These are phyloP conservation scores for Xenopus laevis DNA, from an alignment of 2,113 vertebrate species.

Conservation along the genomic window DNA sequence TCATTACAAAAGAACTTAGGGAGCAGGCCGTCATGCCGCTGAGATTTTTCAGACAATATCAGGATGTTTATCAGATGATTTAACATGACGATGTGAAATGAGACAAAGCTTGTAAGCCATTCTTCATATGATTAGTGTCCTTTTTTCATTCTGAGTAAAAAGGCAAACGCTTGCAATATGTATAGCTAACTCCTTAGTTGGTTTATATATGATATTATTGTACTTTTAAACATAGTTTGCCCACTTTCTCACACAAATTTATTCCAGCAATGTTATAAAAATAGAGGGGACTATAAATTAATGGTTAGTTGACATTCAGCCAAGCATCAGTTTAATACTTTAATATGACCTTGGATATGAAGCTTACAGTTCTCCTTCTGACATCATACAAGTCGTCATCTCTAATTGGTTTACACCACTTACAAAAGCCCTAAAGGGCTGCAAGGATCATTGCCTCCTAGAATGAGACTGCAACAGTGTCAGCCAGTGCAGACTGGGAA, in stretches of 20 bases:
- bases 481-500: too few species aligned
- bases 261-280: too few species aligned
- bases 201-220: not conserved
- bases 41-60: constrained; percentile 23
- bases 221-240: not conserved
- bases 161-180: not conserved
- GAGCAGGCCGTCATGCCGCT: not conserved
- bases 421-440: too few species aligned
- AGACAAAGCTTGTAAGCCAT: not conserved
- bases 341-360: too few species aligned
- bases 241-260: too few species aligned
- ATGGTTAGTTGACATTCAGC: not conserved
- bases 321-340: too few species aligned
- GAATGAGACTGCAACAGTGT: too few species aligned
- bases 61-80: constrained; percentile 28
- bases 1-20: constrained; percentile 22
- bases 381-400: too few species aligned
- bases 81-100: constrained; percentile 7
- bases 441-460: too few species aligned
- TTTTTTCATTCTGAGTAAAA: not conserved
- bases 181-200: not conserved
- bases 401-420: too few species aligned
- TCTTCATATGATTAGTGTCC: not conserved
- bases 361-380: too few species aligned
- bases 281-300: too few species aligned